Evolutionary conservation across 2,888 invertebrate species (phyloP), one percentile per base, ranked within the genome.

Genomic region (Cacoxenus indagator): DNA sequence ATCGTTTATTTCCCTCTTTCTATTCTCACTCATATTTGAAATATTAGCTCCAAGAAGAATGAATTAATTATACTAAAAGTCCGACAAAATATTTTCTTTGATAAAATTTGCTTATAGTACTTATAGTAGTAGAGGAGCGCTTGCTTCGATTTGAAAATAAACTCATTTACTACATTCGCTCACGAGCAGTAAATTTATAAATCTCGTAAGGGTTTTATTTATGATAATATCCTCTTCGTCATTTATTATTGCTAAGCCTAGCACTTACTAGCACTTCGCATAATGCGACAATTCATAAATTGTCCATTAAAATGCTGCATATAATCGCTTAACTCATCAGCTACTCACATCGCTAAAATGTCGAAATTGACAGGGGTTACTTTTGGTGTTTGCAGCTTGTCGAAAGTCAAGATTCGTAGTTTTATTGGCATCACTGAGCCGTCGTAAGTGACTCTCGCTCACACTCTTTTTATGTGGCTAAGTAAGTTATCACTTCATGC

Each of bases 251-350:
- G n/a, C 19, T 59, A 59, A 59, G 59, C 59, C 59, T 59, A 29
- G n/a, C 31, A 19, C 37, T 24, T 59, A 17, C 59, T 31, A 43
- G 59, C 66, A 54, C 24, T 59, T 45, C 51, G 27, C 43, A 57
- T 66, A 55, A 66, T 55, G 55, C 65, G 22, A 5, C 43, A 66
- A 55, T 9, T 48, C 75, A 72, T 75, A 71, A 75, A 75, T 65
- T 59, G 37, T 31, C 66, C 71, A 75, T 72, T 71, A 70, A 76
- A 75, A 69, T 67, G 62, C 67, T 64, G 70, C 68, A 67, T 65
- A 62, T 59, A 69, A 74, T 45, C 67, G 61, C 45, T 62, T 62
- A 62, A 31, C 45, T 37, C 31, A 31, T 6, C 31, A 31, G 4
- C 4, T 6, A 31, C 31, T 31, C 5, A 54, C 24, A 24, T 14